Evolutionary conservation across 2,113 vertebrate genomes (phyloP).

Genomic region (Gallinago jamesoni): DNA sequence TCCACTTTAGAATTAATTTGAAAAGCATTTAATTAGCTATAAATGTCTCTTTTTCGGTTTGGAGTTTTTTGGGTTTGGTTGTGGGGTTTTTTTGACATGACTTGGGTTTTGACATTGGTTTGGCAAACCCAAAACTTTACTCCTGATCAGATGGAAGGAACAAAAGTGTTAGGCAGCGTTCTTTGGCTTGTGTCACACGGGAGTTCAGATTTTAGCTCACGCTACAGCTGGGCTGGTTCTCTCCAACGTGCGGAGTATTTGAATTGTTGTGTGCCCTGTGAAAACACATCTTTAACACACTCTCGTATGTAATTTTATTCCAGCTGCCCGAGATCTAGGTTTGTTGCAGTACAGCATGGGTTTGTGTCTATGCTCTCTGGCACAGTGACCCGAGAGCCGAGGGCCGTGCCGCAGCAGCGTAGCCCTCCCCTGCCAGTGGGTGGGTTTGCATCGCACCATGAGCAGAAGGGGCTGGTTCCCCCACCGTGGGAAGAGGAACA

Average conservation of each 20-base stretch:
- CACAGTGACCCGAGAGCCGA: rapidly evolving
- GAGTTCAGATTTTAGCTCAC: background rate
- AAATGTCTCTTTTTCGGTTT: background rate
- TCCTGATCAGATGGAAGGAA: background rate
- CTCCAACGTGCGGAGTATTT: background rate
- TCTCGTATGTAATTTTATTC: background rate
- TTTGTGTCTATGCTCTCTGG: background rate
- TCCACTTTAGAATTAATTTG: background rate
- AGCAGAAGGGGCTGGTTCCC: background rate
- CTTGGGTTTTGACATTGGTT: background rate
- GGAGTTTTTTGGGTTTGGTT: rapidly evolving
- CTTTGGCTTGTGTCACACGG: background rate
- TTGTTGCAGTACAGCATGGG: background rate
- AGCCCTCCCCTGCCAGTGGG: background rate
- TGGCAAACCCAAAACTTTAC: background rate
- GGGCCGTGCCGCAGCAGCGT: background rate
- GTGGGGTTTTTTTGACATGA: background rate
- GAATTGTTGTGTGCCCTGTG: background rate
- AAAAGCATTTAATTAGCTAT: background rate
- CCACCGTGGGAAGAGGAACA: background rate
- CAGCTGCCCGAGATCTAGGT: background rate
- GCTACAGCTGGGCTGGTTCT: background rate
- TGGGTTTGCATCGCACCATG: background rate
- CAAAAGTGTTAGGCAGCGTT: rapidly evolving
- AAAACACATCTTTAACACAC: background rate